Evolutionary conservation across 2,797 vertebrate species (phyloP), one percentile per base, ranked within the genome.

Genomic region (Antrozous pallidus): DNA sequence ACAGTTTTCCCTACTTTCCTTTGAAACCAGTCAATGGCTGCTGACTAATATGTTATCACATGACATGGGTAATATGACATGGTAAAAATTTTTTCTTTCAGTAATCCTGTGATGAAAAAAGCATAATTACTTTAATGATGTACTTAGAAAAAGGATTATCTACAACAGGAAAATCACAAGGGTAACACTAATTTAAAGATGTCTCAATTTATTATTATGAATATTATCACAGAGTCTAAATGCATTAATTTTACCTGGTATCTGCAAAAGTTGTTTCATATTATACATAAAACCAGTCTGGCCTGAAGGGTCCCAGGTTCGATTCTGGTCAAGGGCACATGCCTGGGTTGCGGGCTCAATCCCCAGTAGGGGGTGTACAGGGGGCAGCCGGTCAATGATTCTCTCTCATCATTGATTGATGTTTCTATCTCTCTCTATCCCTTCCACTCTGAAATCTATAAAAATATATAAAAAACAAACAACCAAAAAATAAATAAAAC

Each of bases 21-120:
- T 98, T 98, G 97, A 98, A 98, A 97, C 63, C 85, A 97, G 97
- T 96, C 95, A 94, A 94, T 94, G 97, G 97, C 97, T 98, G 97
- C 97, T 97, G 96, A 97, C 97, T 82, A 83, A 96, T 73, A 85
- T 97, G 97, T 95, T 95, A 97, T 95, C 97, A 96, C 67, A 95
- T 93, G 97, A 93, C 86, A 74, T 6, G 74, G 33, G 0, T 93
- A 91, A 75, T 75, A 90, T n/a, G 84, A 96, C 95, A 96, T 92
- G 96, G 94, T 93, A 84, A 96, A 96, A 93, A 28, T 4, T 24
- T 96, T 97, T 97, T 97, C 97, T 96, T 97, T 96, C 94, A 93
- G 79, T 97, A 98, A 98, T 97, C 97, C 97, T 82, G 58, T 96
- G 84, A 74, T 38, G 94, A 93, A 96, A 97, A 94, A 75, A 86